These are phyloP conservation scores for Danio kyathit DNA, from an alignment of 2,797 vertebrate species.

Conservation along the genomic window DNA sequence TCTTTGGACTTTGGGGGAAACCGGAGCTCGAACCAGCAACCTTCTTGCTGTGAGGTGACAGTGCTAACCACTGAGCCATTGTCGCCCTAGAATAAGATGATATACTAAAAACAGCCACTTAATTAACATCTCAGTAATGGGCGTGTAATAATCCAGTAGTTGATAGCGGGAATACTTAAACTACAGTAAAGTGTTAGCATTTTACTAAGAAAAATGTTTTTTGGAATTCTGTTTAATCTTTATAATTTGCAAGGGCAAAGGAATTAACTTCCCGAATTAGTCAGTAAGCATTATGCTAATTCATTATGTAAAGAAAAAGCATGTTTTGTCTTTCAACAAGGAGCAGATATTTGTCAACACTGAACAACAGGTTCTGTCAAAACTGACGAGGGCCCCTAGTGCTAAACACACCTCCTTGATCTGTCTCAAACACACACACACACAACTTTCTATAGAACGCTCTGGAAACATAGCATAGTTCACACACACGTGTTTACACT, in stretches of 20 bases:
- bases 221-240: too few species aligned
- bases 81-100: too few species aligned
- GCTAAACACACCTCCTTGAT: constrained; percentile 1
- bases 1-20: too few species aligned
- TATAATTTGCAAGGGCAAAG: neutral
- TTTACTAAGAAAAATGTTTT: too few species aligned
- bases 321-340: neutral
- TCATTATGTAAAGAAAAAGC: neutral
- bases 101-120: too few species aligned
- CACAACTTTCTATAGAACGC: neutral
- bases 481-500: neutral
- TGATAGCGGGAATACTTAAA: too few species aligned
- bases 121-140: too few species aligned
- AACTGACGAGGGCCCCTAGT: neutral
- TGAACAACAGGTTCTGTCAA: constrained; percentile 28
- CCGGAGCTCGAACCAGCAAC: too few species aligned
- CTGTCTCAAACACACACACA: neutral
- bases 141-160: too few species aligned
- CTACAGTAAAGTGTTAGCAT: too few species aligned
- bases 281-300: neutral
- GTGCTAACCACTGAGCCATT: too few species aligned
- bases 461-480: neutral
- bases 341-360: neutral
- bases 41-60: too few species aligned
- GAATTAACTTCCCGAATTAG: neutral